These are phyloP conservation scores for Lampropteryx suffumata DNA, from an alignment of 2,888 invertebrate species.

Conservation along the genomic window DNA sequence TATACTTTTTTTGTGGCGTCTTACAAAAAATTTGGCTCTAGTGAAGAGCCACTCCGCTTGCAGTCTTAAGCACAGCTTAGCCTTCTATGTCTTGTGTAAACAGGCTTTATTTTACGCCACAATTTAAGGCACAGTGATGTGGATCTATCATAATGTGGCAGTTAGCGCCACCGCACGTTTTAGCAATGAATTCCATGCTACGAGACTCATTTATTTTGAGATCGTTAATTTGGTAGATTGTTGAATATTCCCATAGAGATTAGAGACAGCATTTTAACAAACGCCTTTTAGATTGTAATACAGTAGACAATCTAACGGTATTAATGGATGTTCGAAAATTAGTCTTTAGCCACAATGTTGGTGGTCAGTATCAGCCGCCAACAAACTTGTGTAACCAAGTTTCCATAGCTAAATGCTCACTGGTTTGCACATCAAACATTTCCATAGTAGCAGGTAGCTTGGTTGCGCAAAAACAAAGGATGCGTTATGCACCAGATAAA, in stretches of 20 bases:
- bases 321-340: too few relatives aligned
- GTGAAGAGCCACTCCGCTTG: too few relatives aligned
- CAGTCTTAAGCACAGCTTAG: too few relatives aligned
- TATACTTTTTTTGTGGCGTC: too few relatives aligned
- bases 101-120: background rate
- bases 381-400: background rate
- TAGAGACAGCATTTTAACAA: conserved; percentile 13
- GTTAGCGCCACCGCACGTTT: conserved; percentile 34
- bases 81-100: background rate
- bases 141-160: conserved; percentile 20
- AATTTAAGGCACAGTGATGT: conserved; percentile 11
- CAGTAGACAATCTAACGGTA: background rate
- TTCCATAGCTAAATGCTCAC: conserved; percentile 1
- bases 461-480: conserved; percentile 38
- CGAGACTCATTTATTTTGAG: conserved; percentile 1
- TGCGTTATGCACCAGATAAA: conserved; percentile 35
- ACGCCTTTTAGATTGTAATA: background rate
- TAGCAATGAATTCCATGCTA: conserved; percentile 27
- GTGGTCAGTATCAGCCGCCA: background rate
- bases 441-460: background rate
- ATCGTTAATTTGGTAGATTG: conserved; percentile 10
- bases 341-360: too few relatives aligned
- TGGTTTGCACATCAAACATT: conserved; percentile 14
- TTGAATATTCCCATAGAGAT: conserved; percentile 16
- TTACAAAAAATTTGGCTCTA: too few relatives aligned